Conservation (phyloP, 2,113 vertebrate genomes). For the Puffinus mauretanicus region DNA sequence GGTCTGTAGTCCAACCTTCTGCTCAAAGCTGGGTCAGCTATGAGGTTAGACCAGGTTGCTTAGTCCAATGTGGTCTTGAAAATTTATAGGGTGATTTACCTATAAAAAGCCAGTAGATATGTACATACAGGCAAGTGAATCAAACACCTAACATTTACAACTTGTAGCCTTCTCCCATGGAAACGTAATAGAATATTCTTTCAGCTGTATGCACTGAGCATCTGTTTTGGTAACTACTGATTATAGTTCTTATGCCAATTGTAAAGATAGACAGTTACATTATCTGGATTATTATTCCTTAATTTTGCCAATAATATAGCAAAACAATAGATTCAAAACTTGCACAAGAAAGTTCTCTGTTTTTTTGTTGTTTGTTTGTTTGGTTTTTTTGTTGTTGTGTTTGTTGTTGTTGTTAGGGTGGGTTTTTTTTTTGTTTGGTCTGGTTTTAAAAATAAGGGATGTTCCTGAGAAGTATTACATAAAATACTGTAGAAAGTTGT, state of each 20-base stretch:
- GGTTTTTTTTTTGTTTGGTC: background rate
- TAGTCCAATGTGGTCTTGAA: background rate
- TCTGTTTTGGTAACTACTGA: background rate
- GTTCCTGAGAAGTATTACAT: background rate
- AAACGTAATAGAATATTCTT: background rate
- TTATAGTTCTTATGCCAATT: background rate
- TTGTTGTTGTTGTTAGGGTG: background rate
- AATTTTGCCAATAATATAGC: background rate
- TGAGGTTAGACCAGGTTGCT: background rate
- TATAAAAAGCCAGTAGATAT: background rate
- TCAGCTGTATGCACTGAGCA: background rate
- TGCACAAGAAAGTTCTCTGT: background rate
- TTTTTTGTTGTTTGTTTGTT: background rate
- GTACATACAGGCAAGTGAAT: background rate
- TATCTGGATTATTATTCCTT: background rate
- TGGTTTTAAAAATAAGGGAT: background rate
- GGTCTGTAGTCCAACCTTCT: background rate
- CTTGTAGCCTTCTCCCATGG: background rate
- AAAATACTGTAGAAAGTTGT: background rate
- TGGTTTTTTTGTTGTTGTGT: background rate
- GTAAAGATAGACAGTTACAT: background rate
- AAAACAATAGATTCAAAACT: background rate
- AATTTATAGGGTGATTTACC: fast-evolving
- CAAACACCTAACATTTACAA: background rate
- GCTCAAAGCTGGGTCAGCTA: background rate